Conservation (phyloP, 2,888 invertebrate genomes). For the Sepiola atlantica region DNA sequence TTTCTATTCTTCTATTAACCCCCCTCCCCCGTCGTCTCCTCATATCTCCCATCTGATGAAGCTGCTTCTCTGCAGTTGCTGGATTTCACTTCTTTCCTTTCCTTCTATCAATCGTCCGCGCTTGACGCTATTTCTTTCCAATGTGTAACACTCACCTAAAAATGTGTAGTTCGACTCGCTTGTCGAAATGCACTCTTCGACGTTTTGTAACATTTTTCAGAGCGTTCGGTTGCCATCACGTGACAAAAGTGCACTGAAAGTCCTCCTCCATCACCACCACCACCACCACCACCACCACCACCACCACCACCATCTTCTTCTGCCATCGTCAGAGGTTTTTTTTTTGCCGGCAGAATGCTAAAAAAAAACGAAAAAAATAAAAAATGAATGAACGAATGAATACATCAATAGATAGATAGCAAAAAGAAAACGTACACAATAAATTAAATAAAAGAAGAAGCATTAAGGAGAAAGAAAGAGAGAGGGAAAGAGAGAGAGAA, state of each 20-base stretch:
- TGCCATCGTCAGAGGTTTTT: not conserved
- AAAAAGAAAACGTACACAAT: not conserved
- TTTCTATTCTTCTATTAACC: too few species aligned
- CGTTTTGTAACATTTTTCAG: not conserved
- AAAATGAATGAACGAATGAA: not conserved
- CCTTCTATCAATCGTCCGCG: not conserved
- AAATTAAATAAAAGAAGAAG: not conserved
- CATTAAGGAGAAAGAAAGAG: not conserved
- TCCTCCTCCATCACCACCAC: not conserved
- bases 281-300: not conserved
- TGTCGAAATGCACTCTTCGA: conserved; percentile 5
- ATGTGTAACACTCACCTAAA: conserved; percentile 32
- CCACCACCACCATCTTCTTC: not conserved
- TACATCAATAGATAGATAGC: not conserved
- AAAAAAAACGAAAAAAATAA: too few species aligned
- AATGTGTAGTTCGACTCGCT: not conserved
- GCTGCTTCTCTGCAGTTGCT: not conserved
- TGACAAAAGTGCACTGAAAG: not conserved
- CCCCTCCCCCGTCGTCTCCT: too few species aligned
- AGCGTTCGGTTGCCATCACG: not conserved
- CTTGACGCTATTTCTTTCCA: not conserved
- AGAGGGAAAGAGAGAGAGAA: too few species aligned
- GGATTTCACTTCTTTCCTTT: not conserved
- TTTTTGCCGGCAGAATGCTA: too few species aligned
- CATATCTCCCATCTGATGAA: not conserved